phyloP scores from a whole-genome alignment of 2,113 vertebrate species.

The Oriolus oriolus region DNA sequence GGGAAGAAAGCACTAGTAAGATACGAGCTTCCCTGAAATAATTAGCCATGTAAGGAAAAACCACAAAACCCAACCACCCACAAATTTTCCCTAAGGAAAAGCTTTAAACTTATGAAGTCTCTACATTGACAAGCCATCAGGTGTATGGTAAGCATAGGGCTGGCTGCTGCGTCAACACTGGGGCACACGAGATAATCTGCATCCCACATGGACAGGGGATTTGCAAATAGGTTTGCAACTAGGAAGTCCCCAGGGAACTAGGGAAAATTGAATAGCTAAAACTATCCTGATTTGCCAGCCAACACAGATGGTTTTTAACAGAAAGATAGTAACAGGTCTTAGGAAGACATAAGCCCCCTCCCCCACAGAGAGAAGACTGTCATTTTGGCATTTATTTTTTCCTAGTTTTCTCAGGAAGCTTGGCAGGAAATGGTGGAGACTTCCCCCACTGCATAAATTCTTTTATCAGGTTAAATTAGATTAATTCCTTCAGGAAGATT shows the following conservation, averaged over 20 bases:
- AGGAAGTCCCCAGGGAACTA: background rate
- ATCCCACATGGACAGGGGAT: background rate
- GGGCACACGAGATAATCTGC: background rate
- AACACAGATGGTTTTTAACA: background rate
- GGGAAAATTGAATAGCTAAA: background rate
- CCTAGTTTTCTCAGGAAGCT: background rate
- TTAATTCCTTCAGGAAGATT: background rate
- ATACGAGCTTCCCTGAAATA: background rate
- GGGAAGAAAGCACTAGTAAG: background rate
- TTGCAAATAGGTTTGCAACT: background rate
- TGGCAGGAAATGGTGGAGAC: background rate
- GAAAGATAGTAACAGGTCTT: background rate
- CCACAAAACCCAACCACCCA: background rate
- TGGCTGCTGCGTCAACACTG: fast-evolving
- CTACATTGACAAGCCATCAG: background rate
- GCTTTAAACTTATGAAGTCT: background rate
- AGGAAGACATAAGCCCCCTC: background rate
- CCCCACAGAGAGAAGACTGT: background rate
- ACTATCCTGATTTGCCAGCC: background rate
- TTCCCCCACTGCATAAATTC: background rate
- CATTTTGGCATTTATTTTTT: background rate
- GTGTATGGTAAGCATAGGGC: fast-evolving
- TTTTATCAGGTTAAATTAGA: background rate
- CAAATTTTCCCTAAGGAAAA: background rate
- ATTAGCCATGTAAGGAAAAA: background rate